Evolutionary conservation across 2,797 vertebrate genomes (phyloP).

Genomic region (Malacoraja senta): DNA sequence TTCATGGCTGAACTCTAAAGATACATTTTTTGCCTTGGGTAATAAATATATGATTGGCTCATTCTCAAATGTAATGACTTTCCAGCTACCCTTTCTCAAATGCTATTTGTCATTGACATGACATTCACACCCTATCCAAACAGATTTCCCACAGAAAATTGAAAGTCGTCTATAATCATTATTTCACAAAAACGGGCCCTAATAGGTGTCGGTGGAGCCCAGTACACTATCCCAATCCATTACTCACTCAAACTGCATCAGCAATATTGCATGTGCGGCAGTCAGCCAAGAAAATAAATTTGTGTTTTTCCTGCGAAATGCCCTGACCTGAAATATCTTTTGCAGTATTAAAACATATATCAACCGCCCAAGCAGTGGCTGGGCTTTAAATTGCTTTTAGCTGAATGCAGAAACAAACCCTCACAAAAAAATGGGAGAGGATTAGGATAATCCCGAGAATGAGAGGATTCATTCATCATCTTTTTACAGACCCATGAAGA

Average conservation of each 20-base stretch:
- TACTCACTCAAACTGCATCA: constrained; percentile 1
- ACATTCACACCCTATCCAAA: background rate
- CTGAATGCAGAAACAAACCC: background rate
- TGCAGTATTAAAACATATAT: background rate
- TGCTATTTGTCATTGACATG: background rate
- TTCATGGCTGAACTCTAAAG: background rate
- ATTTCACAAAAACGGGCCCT: background rate
- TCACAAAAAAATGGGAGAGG: background rate
- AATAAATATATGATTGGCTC: constrained; percentile 4
- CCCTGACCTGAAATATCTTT: constrained; percentile 1
- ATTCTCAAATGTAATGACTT: background rate
- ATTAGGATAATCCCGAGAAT: background rate
- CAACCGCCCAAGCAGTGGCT: too few relatives aligned
- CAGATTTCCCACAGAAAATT: background rate
- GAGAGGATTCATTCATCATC: background rate
- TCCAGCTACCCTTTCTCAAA: background rate
- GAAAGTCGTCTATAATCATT: constrained; percentile 22
- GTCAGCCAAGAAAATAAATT: background rate
- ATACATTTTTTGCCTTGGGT: background rate
- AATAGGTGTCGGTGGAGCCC: constrained; percentile 11
- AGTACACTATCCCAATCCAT: background rate
- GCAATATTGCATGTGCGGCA: background rate
- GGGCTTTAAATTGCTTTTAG: background rate
- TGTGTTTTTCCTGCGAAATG: background rate
- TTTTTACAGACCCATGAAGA: background rate